Conservation (phyloP, 2,113 vertebrate genomes). For the Cottus gobio region DNA sequence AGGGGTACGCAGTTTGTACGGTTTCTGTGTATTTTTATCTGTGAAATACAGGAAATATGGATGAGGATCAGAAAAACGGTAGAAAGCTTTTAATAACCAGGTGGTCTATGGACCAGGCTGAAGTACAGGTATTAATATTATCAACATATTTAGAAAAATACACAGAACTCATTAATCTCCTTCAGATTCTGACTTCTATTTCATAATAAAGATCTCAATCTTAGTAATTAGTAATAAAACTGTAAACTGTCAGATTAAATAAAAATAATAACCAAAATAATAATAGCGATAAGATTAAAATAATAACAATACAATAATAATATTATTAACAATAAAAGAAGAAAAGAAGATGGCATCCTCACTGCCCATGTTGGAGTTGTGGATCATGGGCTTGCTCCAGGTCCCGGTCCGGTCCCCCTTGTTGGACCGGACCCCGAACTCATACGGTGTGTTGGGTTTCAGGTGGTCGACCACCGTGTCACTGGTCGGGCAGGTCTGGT, state of each 20-base stretch:
- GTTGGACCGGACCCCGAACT: conserved; percentile 93
- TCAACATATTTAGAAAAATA: too few species aligned
- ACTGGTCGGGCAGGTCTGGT: conserved; percentile 92
- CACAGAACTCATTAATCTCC: too few species aligned
- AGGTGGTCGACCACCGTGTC: conserved; percentile 94
- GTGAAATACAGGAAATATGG: neutral
- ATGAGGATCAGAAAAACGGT: neutral
- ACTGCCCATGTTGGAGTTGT: conserved; percentile 88
- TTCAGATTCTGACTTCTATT: too few species aligned
- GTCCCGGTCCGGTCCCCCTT: conserved; percentile 83
- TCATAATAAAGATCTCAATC: too few species aligned
- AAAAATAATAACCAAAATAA: too few species aligned
- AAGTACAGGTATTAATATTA: too few species aligned
- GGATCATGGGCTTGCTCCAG: conserved; percentile 91
- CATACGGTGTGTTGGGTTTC: conserved; percentile 92
- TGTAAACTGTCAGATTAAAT: neutral
- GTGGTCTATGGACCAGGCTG: too few species aligned
- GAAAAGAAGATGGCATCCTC: conserved; percentile 46
- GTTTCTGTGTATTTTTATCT: conserved; percentile 75
- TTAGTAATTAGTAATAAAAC: too few species aligned
- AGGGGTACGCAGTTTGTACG: conserved; percentile 54
- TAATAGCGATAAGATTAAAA: too few species aligned
- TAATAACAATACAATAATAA: too few species aligned
- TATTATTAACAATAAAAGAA: too few species aligned
- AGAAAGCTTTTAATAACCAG: neutral